phyloP scores from a whole-genome alignment of 2,888 invertebrate genomes.

The Caenorhabditis sp. region DNA sequence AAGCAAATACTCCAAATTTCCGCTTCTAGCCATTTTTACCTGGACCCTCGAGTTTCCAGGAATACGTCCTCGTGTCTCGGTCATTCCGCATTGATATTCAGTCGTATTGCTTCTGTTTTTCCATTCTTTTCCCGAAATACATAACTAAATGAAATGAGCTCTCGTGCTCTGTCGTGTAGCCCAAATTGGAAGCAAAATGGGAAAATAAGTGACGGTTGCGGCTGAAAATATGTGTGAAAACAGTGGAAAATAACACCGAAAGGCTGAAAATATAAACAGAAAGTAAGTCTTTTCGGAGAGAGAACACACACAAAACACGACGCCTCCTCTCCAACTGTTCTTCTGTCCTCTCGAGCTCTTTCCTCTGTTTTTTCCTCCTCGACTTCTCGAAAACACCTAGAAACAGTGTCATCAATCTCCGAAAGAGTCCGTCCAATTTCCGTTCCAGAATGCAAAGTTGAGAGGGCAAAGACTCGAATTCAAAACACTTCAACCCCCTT shows the following conservation, averaged over 20 bases:
- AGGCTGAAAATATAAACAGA: constrained; percentile 7
- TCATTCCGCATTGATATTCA: no score
- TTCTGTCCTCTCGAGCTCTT: not conserved
- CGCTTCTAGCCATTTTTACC: not conserved
- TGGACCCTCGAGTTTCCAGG: not conserved
- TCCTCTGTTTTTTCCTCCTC: not conserved
- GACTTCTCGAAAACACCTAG: no score
- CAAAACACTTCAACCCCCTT: constrained; percentile 8
- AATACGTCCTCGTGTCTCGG: not conserved
- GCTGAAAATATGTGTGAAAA: constrained; percentile 3
- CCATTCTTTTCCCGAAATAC: not conserved
- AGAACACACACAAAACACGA: not conserved
- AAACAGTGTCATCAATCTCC: not conserved
- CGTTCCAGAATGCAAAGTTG: constrained; percentile 19
- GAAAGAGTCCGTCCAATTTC: constrained; percentile 13
- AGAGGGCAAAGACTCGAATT: not conserved
- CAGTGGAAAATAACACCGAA: not conserved
- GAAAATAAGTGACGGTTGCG: constrained; percentile 25
- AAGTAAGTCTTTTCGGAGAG: not conserved
- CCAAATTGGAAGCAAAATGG: no score
- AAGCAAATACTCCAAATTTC: constrained; percentile 14
- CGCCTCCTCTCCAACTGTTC: no score
- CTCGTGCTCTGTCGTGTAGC: no score
- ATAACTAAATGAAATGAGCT: constrained; percentile 7
- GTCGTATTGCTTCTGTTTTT: no score